These are phyloP conservation scores for Tenthredo notha DNA, from an alignment of 2,888 invertebrate genomes.

Conservation along the genomic window DNA sequence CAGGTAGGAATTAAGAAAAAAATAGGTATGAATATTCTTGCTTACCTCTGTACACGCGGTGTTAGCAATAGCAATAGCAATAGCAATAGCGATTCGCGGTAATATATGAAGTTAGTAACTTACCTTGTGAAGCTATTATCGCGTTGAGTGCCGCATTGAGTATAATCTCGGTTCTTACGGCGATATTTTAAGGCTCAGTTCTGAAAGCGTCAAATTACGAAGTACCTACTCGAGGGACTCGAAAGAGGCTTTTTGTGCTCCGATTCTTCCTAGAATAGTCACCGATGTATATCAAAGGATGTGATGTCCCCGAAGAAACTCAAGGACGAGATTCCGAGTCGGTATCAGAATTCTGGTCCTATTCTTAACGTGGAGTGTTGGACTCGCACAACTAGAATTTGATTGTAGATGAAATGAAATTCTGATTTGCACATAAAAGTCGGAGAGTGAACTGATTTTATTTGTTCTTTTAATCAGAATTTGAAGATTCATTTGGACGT, in stretches of 20 bases:
- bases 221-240: constrained; percentile 25
- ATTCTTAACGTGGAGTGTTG: no score
- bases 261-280: constrained; percentile 28
- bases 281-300: neutral
- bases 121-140: neutral
- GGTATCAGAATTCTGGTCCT: no score
- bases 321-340: neutral
- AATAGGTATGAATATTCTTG: neutral
- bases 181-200: constrained; percentile 16
- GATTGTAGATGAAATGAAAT: no score
- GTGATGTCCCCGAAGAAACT: neutral
- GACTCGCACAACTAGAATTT: no score
- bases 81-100: neutral
- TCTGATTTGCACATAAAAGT: no score
- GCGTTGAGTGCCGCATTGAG: constrained; percentile 35
- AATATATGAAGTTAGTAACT: neutral
- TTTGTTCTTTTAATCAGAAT: no score
- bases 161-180: neutral
- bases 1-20: neutral
- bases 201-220: constrained; percentile 31
- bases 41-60: neutral
- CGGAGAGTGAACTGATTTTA: no score
- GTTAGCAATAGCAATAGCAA: neutral
- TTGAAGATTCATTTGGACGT: no score
- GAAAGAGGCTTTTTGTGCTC: constrained; percentile 38